A percentile compares a stretch with the other conserved stretches of the same genome.
Evolutionary conservation across 2,797 vertebrate species (phyloP).

Genomic region (Chloroceryle inda): DNA sequence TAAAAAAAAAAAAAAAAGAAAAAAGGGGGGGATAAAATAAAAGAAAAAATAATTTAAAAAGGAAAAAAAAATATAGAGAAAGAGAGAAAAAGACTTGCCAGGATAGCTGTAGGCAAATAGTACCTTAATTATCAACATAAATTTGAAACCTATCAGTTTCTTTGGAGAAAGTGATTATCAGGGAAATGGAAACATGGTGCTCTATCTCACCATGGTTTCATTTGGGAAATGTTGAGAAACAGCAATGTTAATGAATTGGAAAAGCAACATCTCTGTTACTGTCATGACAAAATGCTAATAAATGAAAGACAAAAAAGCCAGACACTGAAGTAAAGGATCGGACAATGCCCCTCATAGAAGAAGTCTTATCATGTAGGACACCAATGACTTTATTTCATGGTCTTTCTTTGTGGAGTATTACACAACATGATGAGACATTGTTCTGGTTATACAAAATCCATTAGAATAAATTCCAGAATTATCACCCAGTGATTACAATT

Average conservation of each 20-base stretch:
- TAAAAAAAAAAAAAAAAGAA: no score
- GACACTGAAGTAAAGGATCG: background rate
- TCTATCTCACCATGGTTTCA: slow-evolving; percentile 31
- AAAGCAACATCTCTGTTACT: slow-evolving; percentile 34
- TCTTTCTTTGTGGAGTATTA: background rate
- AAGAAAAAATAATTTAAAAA: rapidly evolving
- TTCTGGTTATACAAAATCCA: background rate
- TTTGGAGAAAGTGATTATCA: slow-evolving; percentile 54
- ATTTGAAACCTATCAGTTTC: slow-evolving; percentile 60
- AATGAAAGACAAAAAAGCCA: slow-evolving; percentile 49
- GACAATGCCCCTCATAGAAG: background rate
- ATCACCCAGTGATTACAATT: background rate
- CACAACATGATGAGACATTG: background rate
- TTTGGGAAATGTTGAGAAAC: slow-evolving; percentile 55
- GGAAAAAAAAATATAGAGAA: rapidly evolving
- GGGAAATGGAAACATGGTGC: slow-evolving; percentile 13
- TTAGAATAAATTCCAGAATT: slow-evolving; percentile 39
- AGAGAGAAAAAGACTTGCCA: background rate
- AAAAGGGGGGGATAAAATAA: background rate
- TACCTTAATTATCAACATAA: slow-evolving; percentile 46
- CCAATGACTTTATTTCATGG: background rate
- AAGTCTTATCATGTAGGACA: slow-evolving; percentile 4
- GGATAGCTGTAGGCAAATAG: slow-evolving; percentile 21
- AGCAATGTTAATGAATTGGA: slow-evolving; percentile 49
- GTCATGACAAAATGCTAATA: slow-evolving; percentile 34